These are phyloP conservation scores for Intellagama lesueurii DNA, from an alignment of 2,797 vertebrate genomes.

Conservation along the genomic window DNA sequence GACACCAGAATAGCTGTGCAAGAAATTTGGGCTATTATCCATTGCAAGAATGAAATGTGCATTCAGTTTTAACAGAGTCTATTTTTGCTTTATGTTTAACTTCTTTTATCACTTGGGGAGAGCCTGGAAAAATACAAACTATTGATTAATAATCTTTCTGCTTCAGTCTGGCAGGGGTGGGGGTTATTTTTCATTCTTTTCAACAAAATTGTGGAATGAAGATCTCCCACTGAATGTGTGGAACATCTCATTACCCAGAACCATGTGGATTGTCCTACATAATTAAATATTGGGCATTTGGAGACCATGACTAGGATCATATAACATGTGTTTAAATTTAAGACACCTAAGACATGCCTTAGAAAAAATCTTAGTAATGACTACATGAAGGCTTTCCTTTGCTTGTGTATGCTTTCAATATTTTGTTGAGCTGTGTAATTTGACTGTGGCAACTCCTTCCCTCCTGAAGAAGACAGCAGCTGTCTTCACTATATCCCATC, in stretches of 20 bases:
- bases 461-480: neutral
- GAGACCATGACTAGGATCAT: neutral
- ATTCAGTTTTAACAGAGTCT: neutral
- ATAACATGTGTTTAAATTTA: neutral
- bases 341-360: neutral
- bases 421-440: neutral
- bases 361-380: neutral
- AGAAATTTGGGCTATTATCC: neutral
- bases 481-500: neutral
- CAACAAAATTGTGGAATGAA: neutral
- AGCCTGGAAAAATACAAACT: neutral
- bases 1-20: no score
- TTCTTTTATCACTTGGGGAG: no score
- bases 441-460: neutral
- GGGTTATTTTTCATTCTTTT: neutral
- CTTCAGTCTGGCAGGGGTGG: neutral
- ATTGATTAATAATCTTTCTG: neutral
- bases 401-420: neutral
- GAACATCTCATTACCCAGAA: neutral
- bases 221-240: neutral
- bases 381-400: neutral
- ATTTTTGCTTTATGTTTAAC: neutral
- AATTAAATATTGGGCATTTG: neutral
- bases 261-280: neutral
- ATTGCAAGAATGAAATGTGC: neutral